Base-by-base conservation (phyloP, 2,888 invertebrate species). In the Agonopterix subpropinquella region DNA sequence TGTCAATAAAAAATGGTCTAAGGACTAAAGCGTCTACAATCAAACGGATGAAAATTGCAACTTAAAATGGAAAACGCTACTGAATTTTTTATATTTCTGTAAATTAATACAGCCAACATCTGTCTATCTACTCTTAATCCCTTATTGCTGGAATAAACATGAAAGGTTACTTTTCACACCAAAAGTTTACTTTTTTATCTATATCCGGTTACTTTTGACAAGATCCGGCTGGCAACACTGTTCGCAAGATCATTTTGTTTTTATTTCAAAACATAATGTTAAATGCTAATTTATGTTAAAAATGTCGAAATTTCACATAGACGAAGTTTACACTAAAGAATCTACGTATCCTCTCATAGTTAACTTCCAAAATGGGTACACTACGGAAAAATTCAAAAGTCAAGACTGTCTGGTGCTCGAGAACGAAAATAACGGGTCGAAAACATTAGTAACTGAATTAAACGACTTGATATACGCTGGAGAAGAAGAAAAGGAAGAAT, bases 361-460 rank as follows among this genome's bases (percentile, higher is more conserved):
- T 0, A 70, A 72, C 48, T 87, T 86, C 46, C 83, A 81, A 67
- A 85, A 87, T 61, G 87, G 83, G 0, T 80, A 81, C 48, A 55
- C 71, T 0, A 75, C 70, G 0, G 67, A 78, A 0, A 51, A 70
- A n/a, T 80, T 84, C 44, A 55, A 54, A 2, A 52, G 58, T 0
- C 55, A 60, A 36, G 56, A 67, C 1, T 80, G 81, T 54, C 13
- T 60, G 2, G 9, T 84, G 0, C 59, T 75, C 0, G 57, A 64
- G 44, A 62, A 83, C 41, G 62, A 69, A 39, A 53, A 60, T 8
- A 71, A 56, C n/a, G 56, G 55, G 0, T 64, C 52, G 35, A 80
- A 73, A 58, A 59, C 58, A 0, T 9, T 81, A 1, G 67, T 66
- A 0, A 61, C 73, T 0, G 72, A 77, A 11, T 41, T 85, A 11